Base-by-base conservation (phyloP, 2,113 vertebrate species). In the Scophthalmus maximus region DNA sequence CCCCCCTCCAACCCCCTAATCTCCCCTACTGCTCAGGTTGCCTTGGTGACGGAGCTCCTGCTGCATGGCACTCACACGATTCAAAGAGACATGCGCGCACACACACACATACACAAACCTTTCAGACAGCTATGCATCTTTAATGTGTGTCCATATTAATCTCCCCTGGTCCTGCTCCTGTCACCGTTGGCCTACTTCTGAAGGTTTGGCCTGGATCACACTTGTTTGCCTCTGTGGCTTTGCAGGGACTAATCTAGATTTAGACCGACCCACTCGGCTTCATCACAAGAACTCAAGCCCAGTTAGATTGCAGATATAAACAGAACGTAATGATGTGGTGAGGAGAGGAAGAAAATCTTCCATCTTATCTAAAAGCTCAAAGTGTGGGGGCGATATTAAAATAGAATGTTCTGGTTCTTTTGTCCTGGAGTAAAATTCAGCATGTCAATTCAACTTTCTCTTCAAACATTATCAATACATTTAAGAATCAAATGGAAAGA, bases 111-210 rank as follows among this genome's bases (percentile, higher is more conserved):
- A 15, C 34, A 18, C 47, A 36, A 17, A 30, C 30, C 6, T 57
- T 69, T 61, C 18, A 56, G 25, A 57, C 46, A 38, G 29, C 51
- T 32, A 34, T 79, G 22, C 73, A 63, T 82, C 50, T 86, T 83
- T 84, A 86, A 76, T 72, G 57, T n/a, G 46, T 42, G 58, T 40
- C 53, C 61, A 59, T 49, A 14, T 82, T 66, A 60, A 81, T 49
- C 25, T 70, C 20, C 58, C 25, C 23, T 6, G 69, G 36, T 18
- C 34, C 50, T 17, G 73, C 66, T 29, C 18, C 55, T 74, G 26
- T 52, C 42, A 3, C 40, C n/a, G 75, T 36, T 81, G 86, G 70
- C 88, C 87, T 86, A 81, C 75, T 85, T 88, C 61, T 76, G 66
- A 49, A 27, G n/a, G 25, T 63, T 51, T 80, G 81, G 23, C 76